Conservation (phyloP, 2,113 vertebrate genomes). For the Bothrops jararaca region DNA sequence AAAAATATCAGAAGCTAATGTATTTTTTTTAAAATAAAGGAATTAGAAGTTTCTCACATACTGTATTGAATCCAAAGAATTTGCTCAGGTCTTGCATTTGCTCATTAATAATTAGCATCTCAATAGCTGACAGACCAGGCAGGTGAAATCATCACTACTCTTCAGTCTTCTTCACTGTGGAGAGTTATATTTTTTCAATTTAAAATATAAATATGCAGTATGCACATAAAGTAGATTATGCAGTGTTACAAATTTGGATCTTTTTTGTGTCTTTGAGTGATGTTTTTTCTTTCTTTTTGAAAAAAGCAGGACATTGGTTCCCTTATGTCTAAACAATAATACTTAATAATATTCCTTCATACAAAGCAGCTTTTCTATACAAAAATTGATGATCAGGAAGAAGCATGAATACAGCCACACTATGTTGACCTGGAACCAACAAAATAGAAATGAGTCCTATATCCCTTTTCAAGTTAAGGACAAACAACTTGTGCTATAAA, state of each 20-base stretch:
- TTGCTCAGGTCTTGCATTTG: background rate
- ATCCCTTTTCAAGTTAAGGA: background rate
- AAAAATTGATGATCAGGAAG: background rate
- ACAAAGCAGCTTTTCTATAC: background rate
- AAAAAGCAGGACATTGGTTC: background rate
- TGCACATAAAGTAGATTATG: background rate
- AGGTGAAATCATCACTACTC: background rate
- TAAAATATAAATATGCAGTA: background rate
- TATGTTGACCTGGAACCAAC: background rate
- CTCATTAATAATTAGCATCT: background rate
- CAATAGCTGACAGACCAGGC: background rate
- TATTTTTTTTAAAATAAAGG: background rate
- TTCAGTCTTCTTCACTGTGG: background rate
- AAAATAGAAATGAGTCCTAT: background rate
- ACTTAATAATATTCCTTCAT: background rate
- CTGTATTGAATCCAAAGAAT: background rate
- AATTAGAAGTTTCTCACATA: background rate
- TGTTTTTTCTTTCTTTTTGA: background rate
- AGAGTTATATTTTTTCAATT: background rate
- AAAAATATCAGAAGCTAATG: background rate
- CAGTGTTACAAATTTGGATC: background rate
- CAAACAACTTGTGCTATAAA: background rate
- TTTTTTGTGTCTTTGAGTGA: background rate
- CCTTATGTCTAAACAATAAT: background rate
- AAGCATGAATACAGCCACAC: background rate